Evolutionary conservation across 1,140 invertebrate genomes (phyloP).

Genomic region (Ditylenchus dipsaci): DNA sequence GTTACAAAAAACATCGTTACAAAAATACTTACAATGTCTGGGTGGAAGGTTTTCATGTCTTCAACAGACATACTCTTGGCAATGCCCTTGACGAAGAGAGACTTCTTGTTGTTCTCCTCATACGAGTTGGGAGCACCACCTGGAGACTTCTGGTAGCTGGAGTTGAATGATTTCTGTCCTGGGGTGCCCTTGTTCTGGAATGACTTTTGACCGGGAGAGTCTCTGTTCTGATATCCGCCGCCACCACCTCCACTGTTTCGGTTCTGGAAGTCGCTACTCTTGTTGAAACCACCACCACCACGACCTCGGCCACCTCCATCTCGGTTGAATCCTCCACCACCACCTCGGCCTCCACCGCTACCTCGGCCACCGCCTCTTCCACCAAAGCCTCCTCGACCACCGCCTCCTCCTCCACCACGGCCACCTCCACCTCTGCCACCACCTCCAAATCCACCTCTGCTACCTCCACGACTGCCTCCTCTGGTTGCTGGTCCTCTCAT

Average conservation of each 20-base stretch:
- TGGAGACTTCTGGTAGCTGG: too few species aligned
- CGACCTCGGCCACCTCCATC: neutral
- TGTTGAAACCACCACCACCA: neutral
- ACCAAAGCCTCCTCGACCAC: conserved; percentile 1
- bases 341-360: neutral
- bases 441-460: neutral
- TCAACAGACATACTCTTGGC: conserved; percentile 1
- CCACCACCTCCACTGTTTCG: neutral
- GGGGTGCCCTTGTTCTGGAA: too few species aligned
- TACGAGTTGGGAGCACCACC: too few species aligned
- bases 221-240: too few species aligned
- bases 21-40: too few species aligned
- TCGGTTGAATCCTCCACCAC: conserved; percentile 2
- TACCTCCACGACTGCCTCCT: neutral
- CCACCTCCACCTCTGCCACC: neutral
- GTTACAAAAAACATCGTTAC: too few species aligned
- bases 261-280: neutral
- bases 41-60: neutral
- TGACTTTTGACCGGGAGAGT: too few species aligned
- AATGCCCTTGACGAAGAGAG: conserved; percentile 13
- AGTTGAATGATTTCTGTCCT: too few species aligned
- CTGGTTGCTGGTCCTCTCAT: neutral
- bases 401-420: conserved; percentile 1
- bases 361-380: neutral
- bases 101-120: conserved; percentile 9